Base-by-base conservation (phyloP, 2,113 vertebrate genomes). In the Silurus asotus region DNA sequence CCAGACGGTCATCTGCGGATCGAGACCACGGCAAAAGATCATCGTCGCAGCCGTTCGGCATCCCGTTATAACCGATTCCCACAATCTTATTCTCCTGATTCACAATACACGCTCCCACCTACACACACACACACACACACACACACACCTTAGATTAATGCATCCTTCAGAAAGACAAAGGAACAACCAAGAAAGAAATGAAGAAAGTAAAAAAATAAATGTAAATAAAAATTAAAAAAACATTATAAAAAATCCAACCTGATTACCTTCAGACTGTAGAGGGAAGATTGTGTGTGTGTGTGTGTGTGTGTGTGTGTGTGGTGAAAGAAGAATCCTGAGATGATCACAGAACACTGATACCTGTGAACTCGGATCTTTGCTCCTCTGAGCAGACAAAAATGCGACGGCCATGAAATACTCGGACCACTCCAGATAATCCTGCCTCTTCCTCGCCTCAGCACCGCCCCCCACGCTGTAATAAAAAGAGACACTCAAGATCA, bases 391-490 rank as follows among this genome's bases (percentile, higher is more conserved):
- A 8, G 98, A 98, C 80, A 99, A 94, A 93, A 99, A 99, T 7
- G 98, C 98, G 49, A 99, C 97, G 4, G 97, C 96, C 98, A 99
- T 99, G 84, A 99, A 99, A 94, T 99, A 99, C 84, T 99, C 98
- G 0, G 97, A 96, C 97, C 98, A 99, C 82, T 99, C 97, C 92
- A 99, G 94, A 90, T 98, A 99, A 90, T 97, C 96, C 4, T 97
- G 95, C 87, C 97, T 93, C 92, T 99, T 99, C 89, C 89, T 96
- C 90, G 82, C 67, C 37, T 53, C 23, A 45, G 2, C 53, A 0
- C 58, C 59, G 49, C 69, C 58, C 1, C 48, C 74, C 6, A 28
- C 28, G 55, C 82, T 88, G 53, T 2, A 6, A 19, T 9, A 8
- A 5, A 53, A 19, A 10, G 51, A 20, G 14, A 53, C 6, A 48